Evolutionary conservation across 2,113 vertebrate genomes (phyloP).

Genomic region (Passer domesticus): DNA sequence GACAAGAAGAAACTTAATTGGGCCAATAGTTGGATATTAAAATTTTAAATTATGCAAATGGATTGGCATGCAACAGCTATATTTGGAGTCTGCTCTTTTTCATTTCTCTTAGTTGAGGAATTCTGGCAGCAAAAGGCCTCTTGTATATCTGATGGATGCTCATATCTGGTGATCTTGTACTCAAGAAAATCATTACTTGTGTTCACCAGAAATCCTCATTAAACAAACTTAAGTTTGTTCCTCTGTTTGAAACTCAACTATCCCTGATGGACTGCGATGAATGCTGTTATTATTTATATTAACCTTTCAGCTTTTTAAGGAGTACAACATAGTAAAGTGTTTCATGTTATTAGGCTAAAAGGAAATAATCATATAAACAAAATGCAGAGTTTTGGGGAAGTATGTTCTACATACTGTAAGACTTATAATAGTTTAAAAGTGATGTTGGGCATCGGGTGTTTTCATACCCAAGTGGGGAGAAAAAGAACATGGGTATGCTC

Average conservation of each 20-base stretch:
- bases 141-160: not conserved
- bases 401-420: not conserved
- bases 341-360: not conserved
- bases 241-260: slow-evolving; percentile 30
- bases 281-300: slow-evolving; percentile 53
- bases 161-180: not conserved
- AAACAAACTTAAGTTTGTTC: slow-evolving; percentile 22
- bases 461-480: not conserved
- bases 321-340: not conserved
- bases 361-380: slow-evolving; percentile 22
- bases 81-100: not conserved
- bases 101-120: not conserved
- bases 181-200: not conserved
- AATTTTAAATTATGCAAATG: slow-evolving; percentile 45
- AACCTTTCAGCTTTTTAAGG: slow-evolving; percentile 44
- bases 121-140: not conserved
- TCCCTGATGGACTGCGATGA: slow-evolving; percentile 34
- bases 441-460: not conserved
- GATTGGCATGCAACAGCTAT: not conserved
- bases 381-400: slow-evolving; percentile 3
- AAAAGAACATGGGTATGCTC: not conserved
- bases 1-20: slow-evolving; percentile 1
- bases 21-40: not conserved
- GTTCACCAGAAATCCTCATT: slow-evolving; percentile 39
- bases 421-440: not conserved